These are phyloP conservation scores for Chrysodeixis includens DNA, from an alignment of 2,888 invertebrate species.

Conservation along the genomic window DNA sequence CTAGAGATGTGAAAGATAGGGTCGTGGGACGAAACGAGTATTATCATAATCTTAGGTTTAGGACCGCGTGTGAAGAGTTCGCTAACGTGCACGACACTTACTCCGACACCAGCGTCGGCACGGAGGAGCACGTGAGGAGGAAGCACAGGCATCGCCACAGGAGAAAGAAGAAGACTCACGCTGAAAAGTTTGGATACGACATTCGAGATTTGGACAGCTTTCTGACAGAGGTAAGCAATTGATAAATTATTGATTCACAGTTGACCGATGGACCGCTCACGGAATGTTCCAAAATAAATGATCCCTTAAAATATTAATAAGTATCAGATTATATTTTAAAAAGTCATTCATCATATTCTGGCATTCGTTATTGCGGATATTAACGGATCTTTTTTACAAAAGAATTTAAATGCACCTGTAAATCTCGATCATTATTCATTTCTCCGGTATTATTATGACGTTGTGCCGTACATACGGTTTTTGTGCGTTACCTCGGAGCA, in stretches of 20 bases:
- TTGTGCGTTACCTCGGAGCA: conserved; percentile 66
- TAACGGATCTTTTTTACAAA: conserved; percentile 66
- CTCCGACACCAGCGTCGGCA: conserved; percentile 78
- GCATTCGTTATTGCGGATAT: conserved; percentile 62
- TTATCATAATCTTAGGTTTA: conserved; percentile 85
- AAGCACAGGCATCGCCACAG: conserved; percentile 86
- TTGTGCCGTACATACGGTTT: conserved; percentile 67
- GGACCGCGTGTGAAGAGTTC: conserved; percentile 82
- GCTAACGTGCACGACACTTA: conserved; percentile 75
- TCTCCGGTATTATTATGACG: conserved; percentile 73
- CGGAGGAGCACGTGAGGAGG: conserved; percentile 81
- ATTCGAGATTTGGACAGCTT: conserved; percentile 94
- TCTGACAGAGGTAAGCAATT: conserved; percentile 91
- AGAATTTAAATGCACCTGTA: conserved; percentile 73
- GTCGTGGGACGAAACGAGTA: conserved; percentile 83
- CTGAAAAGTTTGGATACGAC: conserved; percentile 92
- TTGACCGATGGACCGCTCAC: conserved; percentile 2
- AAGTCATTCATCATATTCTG: conserved; percentile 70
- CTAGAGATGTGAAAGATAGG: conserved; percentile 70
- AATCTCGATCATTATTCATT: conserved; percentile 74
- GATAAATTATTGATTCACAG: conserved; percentile 17
- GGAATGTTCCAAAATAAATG: conserved; percentile 18
- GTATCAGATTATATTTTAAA: conserved; percentile 58
- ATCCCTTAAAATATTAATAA: conserved; percentile 36
- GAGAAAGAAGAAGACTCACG: conserved; percentile 77